Percentiles rank a stretch among this genome's conserved stretches.
Evolutionary conservation across 2,113 vertebrate genomes (phyloP).

Genomic region (Embiotoca jacksoni): DNA sequence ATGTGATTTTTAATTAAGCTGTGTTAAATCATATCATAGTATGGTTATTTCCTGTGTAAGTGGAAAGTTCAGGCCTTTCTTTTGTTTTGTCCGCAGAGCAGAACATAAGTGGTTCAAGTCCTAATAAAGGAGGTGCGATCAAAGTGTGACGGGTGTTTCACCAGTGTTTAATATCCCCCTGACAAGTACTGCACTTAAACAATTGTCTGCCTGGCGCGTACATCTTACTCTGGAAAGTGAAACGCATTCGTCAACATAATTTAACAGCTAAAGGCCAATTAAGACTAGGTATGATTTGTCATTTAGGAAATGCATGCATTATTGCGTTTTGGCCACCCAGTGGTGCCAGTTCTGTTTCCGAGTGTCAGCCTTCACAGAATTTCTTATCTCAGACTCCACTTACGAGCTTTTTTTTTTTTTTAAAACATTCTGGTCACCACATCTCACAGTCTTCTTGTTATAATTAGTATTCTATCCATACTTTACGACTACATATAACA

Average conservation of each 20-base stretch:
- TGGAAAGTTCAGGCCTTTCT: background rate
- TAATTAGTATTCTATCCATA: too few species aligned
- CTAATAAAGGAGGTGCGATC: constrained; percentile 14
- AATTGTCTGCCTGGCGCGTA: background rate
- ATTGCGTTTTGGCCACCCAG: constrained; percentile 2
- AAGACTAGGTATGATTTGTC: background rate
- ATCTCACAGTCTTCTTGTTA: background rate
- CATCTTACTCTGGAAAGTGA: background rate
- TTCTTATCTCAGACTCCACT: background rate
- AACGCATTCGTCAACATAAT: background rate
- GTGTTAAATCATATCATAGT: background rate
- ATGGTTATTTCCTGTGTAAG: background rate
- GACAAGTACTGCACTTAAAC: constrained; percentile 4
- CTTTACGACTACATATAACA: too few species aligned
- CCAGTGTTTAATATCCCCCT: constrained; percentile 32
- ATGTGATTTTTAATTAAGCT: constrained; percentile 15
- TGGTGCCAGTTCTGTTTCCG: background rate
- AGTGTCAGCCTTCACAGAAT: background rate
- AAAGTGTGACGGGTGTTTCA: constrained; percentile 23
- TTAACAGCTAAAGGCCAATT: too few species aligned
- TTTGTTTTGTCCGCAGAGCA: background rate
- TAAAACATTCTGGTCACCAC: background rate
- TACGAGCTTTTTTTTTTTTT: background rate
- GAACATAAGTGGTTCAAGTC: background rate
- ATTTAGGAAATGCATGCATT: constrained; percentile 8